phyloP scores from a whole-genome alignment of 2,113 vertebrate genomes.

The Mohoua ochrocephala region DNA sequence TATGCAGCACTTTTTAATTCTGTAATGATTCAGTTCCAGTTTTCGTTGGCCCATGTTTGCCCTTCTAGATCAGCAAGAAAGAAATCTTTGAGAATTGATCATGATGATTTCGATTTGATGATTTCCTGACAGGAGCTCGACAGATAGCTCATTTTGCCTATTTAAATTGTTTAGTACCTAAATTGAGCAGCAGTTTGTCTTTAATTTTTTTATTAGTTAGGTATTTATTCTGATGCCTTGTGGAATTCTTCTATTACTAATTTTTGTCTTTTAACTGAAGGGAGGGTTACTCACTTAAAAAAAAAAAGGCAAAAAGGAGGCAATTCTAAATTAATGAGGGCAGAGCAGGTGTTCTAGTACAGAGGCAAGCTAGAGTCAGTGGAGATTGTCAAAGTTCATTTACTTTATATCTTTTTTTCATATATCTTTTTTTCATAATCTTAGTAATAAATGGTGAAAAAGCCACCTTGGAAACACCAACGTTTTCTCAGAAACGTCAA shows the following conservation, averaged over 20 bases:
- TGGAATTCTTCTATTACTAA: not conserved
- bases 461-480: constrained; percentile 97
- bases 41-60: not conserved
- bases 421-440: not conserved
- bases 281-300: not conserved
- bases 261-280: not conserved
- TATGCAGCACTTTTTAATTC: not conserved
- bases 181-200: not conserved
- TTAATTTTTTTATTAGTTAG: not conserved
- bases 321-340: not conserved
- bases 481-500: constrained; percentile 97
- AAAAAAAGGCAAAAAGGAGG: not conserved
- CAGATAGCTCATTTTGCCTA: not conserved
- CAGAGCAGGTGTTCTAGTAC: not conserved
- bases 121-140: not conserved
- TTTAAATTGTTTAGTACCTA: not conserved
- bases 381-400: not conserved
- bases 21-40: not conserved
- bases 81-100: not conserved
- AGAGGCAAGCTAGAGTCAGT: not conserved
- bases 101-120: not conserved
- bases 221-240: not conserved
- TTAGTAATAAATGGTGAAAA: constrained; percentile 99
- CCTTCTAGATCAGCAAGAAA: not conserved
- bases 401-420: not conserved